A percentile compares a stretch with the other conserved stretches of the same genome.
phyloP scores from a whole-genome alignment of 2,113 vertebrate species.

The Chaetorhynchus papuensis region DNA sequence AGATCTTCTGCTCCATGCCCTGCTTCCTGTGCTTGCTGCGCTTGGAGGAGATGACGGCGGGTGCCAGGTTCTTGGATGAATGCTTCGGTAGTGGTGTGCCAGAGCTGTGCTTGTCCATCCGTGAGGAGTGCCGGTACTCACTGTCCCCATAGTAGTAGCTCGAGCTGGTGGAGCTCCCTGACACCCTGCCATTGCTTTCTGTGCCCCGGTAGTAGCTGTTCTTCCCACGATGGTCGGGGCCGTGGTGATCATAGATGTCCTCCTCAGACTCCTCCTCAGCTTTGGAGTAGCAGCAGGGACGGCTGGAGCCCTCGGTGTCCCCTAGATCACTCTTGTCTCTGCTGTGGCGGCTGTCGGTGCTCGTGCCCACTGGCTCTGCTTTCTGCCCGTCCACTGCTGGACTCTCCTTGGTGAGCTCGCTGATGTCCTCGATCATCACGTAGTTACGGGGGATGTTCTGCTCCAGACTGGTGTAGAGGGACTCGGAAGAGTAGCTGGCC shows the following conservation, averaged over 20 bases:
- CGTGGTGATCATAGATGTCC: conserved; percentile 90
- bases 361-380: conserved; percentile 68
- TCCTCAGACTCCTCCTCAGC: conserved; percentile 94
- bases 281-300: conserved; percentile 83
- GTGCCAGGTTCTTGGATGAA: conserved; percentile 89
- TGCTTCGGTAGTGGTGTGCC: conserved; percentile 80
- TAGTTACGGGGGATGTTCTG: conserved; percentile 97
- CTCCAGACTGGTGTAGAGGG: conserved; percentile 90
- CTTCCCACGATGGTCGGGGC: conserved; percentile 77
- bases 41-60: conserved; percentile 89
- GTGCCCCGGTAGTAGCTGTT: conserved; percentile 76
- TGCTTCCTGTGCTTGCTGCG: conserved; percentile 98
- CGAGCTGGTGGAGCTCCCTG: conserved; percentile 60
- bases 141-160: conserved; percentile 83
- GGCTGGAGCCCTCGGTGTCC: conserved; percentile 72
- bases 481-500: conserved; percentile 83
- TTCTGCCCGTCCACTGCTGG: conserved; percentile 81
- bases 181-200: conserved; percentile 84
- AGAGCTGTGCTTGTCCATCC: conserved; percentile 77
- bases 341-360: conserved; percentile 73
- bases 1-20: conserved; percentile 97
- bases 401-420: conserved; percentile 94
- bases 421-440: conserved; percentile 98
- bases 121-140: conserved; percentile 85
- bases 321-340: conserved; percentile 73